Evolutionary conservation across 2,888 invertebrate genomes (phyloP), one percentile per base, ranked within the genome.

Genomic region (Lasioglossum vierecki): DNA sequence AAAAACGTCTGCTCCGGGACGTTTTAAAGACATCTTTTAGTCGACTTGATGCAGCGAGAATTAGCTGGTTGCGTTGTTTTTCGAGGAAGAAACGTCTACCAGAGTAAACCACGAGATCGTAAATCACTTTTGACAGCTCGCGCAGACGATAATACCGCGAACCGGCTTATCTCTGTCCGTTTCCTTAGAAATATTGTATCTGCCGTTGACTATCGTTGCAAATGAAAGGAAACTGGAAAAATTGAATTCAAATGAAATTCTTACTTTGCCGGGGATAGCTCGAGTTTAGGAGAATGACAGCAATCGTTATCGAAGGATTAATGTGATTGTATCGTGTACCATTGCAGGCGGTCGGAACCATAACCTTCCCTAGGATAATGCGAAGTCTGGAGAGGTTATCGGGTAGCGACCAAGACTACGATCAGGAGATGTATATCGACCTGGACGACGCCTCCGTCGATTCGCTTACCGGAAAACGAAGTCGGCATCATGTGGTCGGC

Each of bases 361-460:
- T 84, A 85, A 84, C 82, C 83, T 85, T 88, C 89, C 89, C 72
- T 90, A 92, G 93, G 92, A 94, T 93, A 94, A 95, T 95, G 95
- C 93, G 95, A 91, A 95, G 93, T 91, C 92, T 95, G 92, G 95
- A 94, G 90, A 94, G 94, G 92, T 93, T 94, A 90, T 95, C 95
- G 82, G 93, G 94, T 89, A 95, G 95, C 92, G 95, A 95, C 92
- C 95, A 95, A 92, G 94, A 94, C 91, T 94, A 94, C 85, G 94
- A 95, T 93, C 94, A 93, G 93, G 95, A 95, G 93, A 95, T 95
- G 95, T 95, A 94, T 92, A 95, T 95, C 94, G 95, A 95, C 91
- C 93, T 95, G 90, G 95, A 95, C 93, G 95, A 95, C 93, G 95
- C 93, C 83, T 95, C 95, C 86, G 94, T 94, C 83, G 95, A 95